Percentiles rank a stretch among this genome's conserved stretches.
Conservation (phyloP, 2,113 vertebrate species). For the Glaucidium brasilianum region DNA sequence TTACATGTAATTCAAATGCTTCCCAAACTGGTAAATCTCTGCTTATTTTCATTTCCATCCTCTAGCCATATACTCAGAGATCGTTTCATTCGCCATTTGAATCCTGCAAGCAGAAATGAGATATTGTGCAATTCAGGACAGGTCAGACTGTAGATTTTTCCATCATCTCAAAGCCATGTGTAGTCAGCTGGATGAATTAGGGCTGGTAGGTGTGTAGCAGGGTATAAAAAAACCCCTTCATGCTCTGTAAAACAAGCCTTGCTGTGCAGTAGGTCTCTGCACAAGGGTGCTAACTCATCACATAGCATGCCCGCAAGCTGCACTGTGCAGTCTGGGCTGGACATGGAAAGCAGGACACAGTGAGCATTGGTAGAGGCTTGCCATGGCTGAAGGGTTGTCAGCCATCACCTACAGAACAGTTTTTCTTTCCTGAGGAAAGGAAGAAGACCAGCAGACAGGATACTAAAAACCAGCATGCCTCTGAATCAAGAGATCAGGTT, state of each 20-base stretch:
- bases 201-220: background rate
- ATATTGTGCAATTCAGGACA: background rate
- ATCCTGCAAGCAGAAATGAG: background rate
- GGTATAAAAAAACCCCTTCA: background rate
- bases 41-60: background rate
- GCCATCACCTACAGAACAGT: background rate
- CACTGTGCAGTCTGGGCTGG: background rate
- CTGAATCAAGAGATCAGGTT: background rate
- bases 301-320: accelerated
- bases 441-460: background rate
- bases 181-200: background rate
- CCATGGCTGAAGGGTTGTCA: background rate
- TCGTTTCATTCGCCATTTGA: background rate
- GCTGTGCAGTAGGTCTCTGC: background rate
- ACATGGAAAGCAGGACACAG: background rate
- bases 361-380: background rate
- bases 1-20: background rate
- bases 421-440: background rate
- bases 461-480: background rate
- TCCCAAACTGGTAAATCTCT: background rate
- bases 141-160: background rate
- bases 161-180: background rate
- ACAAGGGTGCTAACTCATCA: background rate
- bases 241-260: background rate
- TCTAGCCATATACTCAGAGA: background rate